These are phyloP conservation scores for Charaxes varanes DNA, from an alignment of 1,140 invertebrate genomes.

Conservation along the genomic window DNA sequence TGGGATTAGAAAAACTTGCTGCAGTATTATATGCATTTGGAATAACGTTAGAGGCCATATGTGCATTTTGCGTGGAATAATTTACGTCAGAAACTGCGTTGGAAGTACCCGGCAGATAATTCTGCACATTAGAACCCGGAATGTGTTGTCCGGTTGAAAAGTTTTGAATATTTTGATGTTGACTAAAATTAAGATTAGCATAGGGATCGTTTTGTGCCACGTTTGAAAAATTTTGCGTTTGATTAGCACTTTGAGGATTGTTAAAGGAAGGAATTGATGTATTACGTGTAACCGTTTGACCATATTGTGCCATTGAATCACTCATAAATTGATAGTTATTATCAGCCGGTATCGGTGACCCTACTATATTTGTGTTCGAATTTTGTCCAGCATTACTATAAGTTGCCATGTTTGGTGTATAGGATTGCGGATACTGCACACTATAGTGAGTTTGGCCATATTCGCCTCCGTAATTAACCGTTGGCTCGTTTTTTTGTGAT, in stretches of 20 bases:
- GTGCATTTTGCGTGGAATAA: conserved; percentile 7
- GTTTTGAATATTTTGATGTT: conserved; percentile 2
- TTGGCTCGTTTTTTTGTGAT: conserved; percentile 31
- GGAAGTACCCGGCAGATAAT: conserved; percentile 9
- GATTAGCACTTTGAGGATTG: not conserved
- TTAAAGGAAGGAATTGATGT: not conserved
- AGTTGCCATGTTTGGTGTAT: conserved; percentile 36
- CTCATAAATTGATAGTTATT: conserved; percentile 47
- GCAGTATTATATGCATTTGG: conserved; percentile 1
- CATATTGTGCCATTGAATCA: conserved; percentile 24
- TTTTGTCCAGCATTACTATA: conserved; percentile 42
- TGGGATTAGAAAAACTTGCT: conserved; percentile 5
- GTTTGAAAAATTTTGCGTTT: conserved; percentile 1
- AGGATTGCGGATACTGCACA: conserved; percentile 45
- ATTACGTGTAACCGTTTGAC: conserved; percentile 2
- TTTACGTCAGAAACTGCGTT: conserved; percentile 1
- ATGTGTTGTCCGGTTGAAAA: too few species aligned
- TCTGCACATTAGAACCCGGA: not conserved
- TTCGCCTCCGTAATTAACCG: conserved; percentile 24
- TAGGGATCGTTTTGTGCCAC: conserved; percentile 4
- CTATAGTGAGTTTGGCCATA: conserved; percentile 52
- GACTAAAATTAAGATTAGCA: conserved; percentile 1
- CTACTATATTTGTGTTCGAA: conserved; percentile 25
- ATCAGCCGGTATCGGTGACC: conserved; percentile 35
- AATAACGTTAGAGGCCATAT: conserved; percentile 1